Evolutionary conservation across 2,888 invertebrate genomes (phyloP).

Genomic region (Geotrupes spiniger): DNA sequence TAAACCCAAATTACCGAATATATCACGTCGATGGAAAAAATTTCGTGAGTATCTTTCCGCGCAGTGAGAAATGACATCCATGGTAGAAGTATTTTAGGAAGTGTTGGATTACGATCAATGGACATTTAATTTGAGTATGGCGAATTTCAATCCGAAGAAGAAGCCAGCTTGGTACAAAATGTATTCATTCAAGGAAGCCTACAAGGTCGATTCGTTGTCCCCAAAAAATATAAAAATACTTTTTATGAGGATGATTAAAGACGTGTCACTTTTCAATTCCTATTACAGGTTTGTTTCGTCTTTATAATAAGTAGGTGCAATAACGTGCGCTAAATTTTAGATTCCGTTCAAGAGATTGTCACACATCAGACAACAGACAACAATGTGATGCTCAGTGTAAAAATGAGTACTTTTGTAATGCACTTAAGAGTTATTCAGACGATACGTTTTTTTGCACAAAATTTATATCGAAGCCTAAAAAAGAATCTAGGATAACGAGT

Average conservation of each 20-base stretch:
- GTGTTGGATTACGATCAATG: conserved; percentile 67
- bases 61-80: too few species aligned
- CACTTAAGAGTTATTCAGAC: too few species aligned
- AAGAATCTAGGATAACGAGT: too few species aligned
- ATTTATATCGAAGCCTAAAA: too few species aligned
- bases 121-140: conserved; percentile 72
- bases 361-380: too few species aligned
- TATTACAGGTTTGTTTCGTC: too few species aligned
- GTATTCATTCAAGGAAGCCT: conserved; percentile 69
- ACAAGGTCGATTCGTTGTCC: conserved; percentile 59
- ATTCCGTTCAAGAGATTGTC: too few species aligned
- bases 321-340: too few species aligned
- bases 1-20: conserved; percentile 57
- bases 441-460: too few species aligned
- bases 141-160: conserved; percentile 57
- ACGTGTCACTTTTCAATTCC: conserved; percentile 43
- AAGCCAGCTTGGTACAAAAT: conserved; percentile 68
- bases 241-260: conserved; percentile 49
- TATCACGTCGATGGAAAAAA: conserved; percentile 36
- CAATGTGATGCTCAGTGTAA: too few species aligned
- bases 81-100: conserved; percentile 48
- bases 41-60: conserved; percentile 33
- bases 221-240: conserved; percentile 62
- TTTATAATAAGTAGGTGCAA: neutral
- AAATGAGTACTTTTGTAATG: too few species aligned